Evolutionary conservation across 37 sponge, comb jelly and placozoan genomes (phyloP), one percentile per base, ranked within the genome.

Genomic region (Oopsacas minuta): DNA sequence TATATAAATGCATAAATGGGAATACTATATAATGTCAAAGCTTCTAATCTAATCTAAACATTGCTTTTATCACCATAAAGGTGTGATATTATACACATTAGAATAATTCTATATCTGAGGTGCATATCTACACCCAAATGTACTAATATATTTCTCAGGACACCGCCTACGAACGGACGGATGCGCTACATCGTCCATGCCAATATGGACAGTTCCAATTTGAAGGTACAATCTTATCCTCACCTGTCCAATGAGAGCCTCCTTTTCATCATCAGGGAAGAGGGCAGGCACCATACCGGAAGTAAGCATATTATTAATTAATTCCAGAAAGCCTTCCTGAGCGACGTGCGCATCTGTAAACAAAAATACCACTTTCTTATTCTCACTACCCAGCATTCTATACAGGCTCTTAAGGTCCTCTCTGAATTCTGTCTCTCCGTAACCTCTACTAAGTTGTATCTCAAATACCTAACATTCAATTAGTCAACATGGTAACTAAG

Each of bases 271-370:
- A 88, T 97, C 99, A 75, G 94, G 87, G 82, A 93, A 95, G 36
- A 98, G 88, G 25, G 96, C 96, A 8, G 99, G 99, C 17, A 98
- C 99, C 99, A 95, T 95, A 1, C 99, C 99, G 81, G 94, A 91
- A 0, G 99, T 98, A 81, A 98, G 85, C 99, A 98, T 98, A 91
- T 98, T 98, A 87, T 98, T 98, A 39, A 98, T 89, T 23, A 93
- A 87, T 85, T 98, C 99, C 52, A 98, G 91, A 85, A 98, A 98
- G 1, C 99, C 96, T 87, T 97, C 99, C 81, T 97, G 96, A 7
- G 94, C 99, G 38, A 97, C 99, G 84, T 97, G 99, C 32, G 92
- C 99, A 86, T 97, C 99, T 36, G 95, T 91, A 83, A 97, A 97
- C 39, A 97, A 90, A 38, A 97, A 97, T 83, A 97, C 99, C 75